Evolutionary conservation across 2,113 vertebrate genomes (phyloP).

Genomic region (Lamprotornis superbus): DNA sequence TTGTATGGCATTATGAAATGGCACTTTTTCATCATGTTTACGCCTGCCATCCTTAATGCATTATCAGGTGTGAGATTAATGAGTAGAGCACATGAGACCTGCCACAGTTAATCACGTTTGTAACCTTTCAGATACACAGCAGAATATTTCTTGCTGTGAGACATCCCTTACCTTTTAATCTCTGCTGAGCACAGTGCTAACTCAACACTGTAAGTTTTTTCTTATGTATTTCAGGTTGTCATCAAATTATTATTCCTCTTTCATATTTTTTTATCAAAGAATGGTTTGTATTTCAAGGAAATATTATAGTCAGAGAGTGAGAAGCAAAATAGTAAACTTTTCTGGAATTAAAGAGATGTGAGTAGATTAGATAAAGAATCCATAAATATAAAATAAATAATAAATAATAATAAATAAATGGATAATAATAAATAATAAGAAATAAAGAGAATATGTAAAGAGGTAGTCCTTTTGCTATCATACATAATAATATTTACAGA

Average conservation of each 20-base stretch:
- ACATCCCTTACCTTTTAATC: conserved; percentile 42
- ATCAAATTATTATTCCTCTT: not conserved
- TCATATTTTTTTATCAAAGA: not conserved
- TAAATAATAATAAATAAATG: no score
- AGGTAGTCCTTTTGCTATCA: not conserved
- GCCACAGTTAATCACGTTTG: conserved; percentile 72
- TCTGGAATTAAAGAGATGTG: not conserved
- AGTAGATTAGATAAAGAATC: not conserved
- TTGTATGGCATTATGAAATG: conserved; percentile 40
- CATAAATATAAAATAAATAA: no score
- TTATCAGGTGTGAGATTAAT: conserved; percentile 68
- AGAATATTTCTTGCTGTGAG: conserved; percentile 53
- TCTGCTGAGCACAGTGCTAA: conserved; percentile 38
- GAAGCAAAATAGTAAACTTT: not conserved
- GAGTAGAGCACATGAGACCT: conserved; percentile 63
- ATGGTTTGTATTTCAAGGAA: not conserved
- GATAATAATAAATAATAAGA: no score
- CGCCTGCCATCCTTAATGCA: conserved; percentile 56
- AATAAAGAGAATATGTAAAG: not conserved
- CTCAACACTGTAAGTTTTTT: not conserved
- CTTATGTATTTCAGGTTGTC: not conserved
- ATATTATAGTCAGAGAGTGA: not conserved
- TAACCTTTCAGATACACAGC: conserved; percentile 65
- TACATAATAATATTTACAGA: not conserved
- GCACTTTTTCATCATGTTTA: conserved; percentile 56